Evolutionary conservation across 2,888 invertebrate genomes (phyloP), one percentile per base, ranked within the genome.

Genomic region (Kuschelorhynchus macadamiae): DNA sequence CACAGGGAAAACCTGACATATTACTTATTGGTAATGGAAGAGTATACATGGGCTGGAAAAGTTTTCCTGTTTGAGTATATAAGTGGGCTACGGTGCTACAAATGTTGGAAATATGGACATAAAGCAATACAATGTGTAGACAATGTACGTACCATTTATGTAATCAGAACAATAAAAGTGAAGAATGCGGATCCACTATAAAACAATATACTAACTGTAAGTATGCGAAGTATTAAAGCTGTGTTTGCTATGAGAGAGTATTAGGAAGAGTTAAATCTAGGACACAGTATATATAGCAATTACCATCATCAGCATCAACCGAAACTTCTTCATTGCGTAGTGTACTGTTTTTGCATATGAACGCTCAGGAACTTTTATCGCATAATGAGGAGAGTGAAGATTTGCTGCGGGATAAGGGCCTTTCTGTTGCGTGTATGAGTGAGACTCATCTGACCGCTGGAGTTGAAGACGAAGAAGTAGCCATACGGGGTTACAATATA

Each of bases 391-490:
- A 36, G 11, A 36, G 3, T 36, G n/a, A 36, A 2, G 5, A 36
- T 7, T 12, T 36, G 11, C 12, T 36, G 11, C 36, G 36, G 36
- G 36, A 36, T 36, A 12, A 18, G 16, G 17, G 16, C 44, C 44
- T 16, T 5, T 44, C 2, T 18, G 44, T 44, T 14, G 49, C 21
- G 2, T 49, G 49, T n/a, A 12, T 49, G 25, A 49, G 49, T 49
- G 25, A 49, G 25, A 49, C 49, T 21, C 49, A 49, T 14, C n/a
- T 49, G 11, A 49, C 49, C 5, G 3, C n/a, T 49, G 49, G 12
- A 12, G 12, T 49, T 8, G 49, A 4, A 25, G 21, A 49, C n/a
- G 25, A 25, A 9, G 49, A 49, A 25, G 11, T 49, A 12, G 20
- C n/a, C 20, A 49, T 49, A 49, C 21, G 2, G 18, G 49, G 49